phyloP scores from a whole-genome alignment of 2,113 vertebrate genomes.

The Seriola dumerili region DNA sequence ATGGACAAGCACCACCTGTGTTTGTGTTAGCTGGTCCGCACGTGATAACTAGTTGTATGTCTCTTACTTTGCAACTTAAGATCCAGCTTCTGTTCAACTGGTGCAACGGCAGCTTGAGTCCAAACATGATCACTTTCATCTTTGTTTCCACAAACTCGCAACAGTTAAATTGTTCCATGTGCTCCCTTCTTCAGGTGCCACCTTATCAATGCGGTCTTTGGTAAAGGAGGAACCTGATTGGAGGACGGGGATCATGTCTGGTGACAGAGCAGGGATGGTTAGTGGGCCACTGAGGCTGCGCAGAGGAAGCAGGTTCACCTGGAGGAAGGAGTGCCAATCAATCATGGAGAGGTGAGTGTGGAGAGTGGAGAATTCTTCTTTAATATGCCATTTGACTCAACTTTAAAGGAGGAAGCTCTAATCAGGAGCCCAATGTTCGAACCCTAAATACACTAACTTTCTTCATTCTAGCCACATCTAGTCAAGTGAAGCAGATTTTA shows the following conservation, averaged over 20 bases:
- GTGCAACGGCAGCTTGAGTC: not conserved
- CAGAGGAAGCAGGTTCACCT: slow-evolving; percentile 88
- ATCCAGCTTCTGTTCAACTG: not conserved
- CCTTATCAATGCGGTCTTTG: slow-evolving; percentile 86
- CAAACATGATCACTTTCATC: not conserved
- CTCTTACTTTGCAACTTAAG: not conserved
- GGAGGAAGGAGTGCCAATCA: slow-evolving; percentile 89
- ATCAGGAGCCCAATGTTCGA: not conserved
- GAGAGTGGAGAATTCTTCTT: not conserved
- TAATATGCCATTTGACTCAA: not conserved
- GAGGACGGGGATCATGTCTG: slow-evolving; percentile 81
- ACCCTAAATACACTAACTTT: no score
- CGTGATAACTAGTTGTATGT: not conserved
- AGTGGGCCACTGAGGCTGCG: slow-evolving; percentile 85
- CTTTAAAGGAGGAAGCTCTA: not conserved
- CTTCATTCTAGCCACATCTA: no score
- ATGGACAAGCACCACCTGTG: no score
- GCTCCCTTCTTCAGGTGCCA: slow-evolving; percentile 77
- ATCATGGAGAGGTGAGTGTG: slow-evolving; percentile 88
- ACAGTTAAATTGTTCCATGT: not conserved
- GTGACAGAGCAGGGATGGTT: slow-evolving; percentile 74
- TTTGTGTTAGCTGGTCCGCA: no score
- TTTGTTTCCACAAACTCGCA: not conserved
- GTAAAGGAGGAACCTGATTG: slow-evolving; percentile 88
- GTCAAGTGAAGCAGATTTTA: no score